Evolutionary conservation across 2,113 vertebrate genomes (phyloP).

Genomic region (Guaruba guarouba): DNA sequence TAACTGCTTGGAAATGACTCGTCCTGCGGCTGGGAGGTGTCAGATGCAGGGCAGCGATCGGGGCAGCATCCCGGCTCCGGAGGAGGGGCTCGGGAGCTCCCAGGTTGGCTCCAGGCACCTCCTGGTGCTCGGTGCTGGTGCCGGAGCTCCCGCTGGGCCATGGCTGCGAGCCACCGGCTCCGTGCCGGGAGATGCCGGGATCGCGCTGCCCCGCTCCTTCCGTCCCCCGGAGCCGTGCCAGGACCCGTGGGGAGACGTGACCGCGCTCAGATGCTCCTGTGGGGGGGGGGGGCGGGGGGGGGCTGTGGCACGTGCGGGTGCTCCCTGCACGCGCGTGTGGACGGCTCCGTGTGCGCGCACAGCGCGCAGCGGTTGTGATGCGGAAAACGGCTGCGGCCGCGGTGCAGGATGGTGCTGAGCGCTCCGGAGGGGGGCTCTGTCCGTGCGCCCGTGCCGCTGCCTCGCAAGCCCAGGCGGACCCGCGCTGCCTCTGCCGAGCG

Average conservation of each 20-base stretch:
- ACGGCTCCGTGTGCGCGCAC: no score
- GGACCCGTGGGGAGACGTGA: background rate
- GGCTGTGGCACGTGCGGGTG: no score
- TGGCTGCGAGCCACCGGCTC: background rate
- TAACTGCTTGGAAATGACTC: background rate
- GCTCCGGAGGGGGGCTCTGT: background rate
- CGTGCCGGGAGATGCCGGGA: background rate
- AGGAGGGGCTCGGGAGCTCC: fast-evolving
- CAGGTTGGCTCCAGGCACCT: background rate
- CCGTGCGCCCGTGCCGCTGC: background rate
- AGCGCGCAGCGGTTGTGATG: no score
- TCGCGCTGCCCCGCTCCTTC: no score
- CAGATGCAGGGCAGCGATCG: background rate
- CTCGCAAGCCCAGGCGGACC: background rate
- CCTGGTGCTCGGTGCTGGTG: background rate
- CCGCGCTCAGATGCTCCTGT: background rate
- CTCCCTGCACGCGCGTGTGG: background rate
- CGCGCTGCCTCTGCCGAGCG: background rate
- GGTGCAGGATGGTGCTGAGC: background rate
- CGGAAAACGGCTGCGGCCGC: no score
- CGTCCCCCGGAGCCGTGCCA: background rate
- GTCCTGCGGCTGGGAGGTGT: fast-evolving
- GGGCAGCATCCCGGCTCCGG: fast-evolving
- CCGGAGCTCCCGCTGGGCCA: no score
- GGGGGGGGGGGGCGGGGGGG: no score